phyloP scores from a whole-genome alignment of 2,888 invertebrate species.

The Papilio gigon region DNA sequence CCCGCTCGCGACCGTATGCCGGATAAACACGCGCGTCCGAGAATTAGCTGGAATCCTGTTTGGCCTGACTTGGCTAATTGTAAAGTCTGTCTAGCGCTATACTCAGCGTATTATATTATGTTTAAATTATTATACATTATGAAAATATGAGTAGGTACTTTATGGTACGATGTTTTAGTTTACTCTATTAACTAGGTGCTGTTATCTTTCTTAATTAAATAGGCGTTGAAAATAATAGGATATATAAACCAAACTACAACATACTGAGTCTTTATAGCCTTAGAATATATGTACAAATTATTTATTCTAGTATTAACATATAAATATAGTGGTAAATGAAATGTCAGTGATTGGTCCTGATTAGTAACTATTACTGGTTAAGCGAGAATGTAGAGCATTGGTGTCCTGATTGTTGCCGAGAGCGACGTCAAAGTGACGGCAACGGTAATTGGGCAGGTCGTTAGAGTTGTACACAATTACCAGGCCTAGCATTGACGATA shows the following conservation, averaged over 20 bases:
- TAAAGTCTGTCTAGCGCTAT: constrained; percentile 8
- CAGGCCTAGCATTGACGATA: constrained; percentile 9
- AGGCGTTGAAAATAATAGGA: too few relatives aligned
- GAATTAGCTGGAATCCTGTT: constrained; percentile 38
- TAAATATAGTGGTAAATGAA: constrained; percentile 2
- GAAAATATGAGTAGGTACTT: too few relatives aligned
- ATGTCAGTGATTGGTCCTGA: constrained; percentile 2
- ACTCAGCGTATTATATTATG: neutral
- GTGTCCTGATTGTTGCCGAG: constrained; percentile 43
- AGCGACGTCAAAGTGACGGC: constrained; percentile 43
- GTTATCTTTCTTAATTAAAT: too few relatives aligned
- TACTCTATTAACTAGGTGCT: too few relatives aligned
- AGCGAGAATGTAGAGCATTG: constrained; percentile 38
- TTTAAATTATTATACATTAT: neutral
- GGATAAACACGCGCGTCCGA: constrained; percentile 28
- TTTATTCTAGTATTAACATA: neutral
- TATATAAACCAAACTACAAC: too few relatives aligned
- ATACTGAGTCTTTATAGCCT: too few relatives aligned
- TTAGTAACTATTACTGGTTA: constrained; percentile 5
- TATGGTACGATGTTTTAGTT: too few relatives aligned
- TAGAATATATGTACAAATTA: too few relatives aligned
- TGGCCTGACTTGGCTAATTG: constrained; percentile 36
- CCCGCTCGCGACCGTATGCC: neutral
- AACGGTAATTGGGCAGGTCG: constrained; percentile 49
- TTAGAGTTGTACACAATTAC: constrained; percentile 49